Percentiles rank a stretch among this genome's conserved stretches.
Conservation (phyloP, 1,140 invertebrate genomes). For the Homalodisca vitripennis region DNA sequence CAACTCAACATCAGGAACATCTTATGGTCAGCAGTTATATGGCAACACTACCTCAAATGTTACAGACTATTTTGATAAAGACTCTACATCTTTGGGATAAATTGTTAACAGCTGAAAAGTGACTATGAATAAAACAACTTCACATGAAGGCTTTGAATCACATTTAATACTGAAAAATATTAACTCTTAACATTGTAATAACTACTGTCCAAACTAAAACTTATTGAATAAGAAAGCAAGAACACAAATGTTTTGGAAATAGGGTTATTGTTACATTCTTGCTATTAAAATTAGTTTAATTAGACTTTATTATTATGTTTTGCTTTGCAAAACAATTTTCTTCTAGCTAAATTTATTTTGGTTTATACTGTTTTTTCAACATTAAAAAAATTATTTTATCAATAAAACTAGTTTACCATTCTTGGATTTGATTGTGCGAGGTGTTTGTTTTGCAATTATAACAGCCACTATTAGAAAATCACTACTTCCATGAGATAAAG, state of each 20-base stretch:
- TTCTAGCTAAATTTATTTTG: background rate
- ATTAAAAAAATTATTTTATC: background rate
- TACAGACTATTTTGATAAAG: too few species aligned
- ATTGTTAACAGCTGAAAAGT: too few species aligned
- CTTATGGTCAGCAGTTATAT: too few species aligned
- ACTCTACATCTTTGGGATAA: too few species aligned
- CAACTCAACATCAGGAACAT: too few species aligned
- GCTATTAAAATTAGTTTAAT: background rate
- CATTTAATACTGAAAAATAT: too few species aligned
- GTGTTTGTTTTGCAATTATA: slow-evolving; percentile 39
- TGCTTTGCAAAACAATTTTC: background rate
- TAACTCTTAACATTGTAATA: too few species aligned
- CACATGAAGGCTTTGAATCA: too few species aligned
- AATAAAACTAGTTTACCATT: slow-evolving; percentile 30
- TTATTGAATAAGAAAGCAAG: too few species aligned
- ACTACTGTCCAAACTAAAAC: too few species aligned
- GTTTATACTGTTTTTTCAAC: background rate
- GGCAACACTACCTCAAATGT: too few species aligned
- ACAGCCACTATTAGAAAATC: slow-evolving; percentile 39
- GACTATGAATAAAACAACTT: too few species aligned
- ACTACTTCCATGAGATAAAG: background rate
- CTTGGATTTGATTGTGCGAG: slow-evolving; percentile 35
- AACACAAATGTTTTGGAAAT: background rate
- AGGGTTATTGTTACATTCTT: background rate
- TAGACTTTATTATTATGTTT: background rate